Conservation (phyloP, 64 coral and sea anemone species). For the Exaiptasia diaphana region DNA sequence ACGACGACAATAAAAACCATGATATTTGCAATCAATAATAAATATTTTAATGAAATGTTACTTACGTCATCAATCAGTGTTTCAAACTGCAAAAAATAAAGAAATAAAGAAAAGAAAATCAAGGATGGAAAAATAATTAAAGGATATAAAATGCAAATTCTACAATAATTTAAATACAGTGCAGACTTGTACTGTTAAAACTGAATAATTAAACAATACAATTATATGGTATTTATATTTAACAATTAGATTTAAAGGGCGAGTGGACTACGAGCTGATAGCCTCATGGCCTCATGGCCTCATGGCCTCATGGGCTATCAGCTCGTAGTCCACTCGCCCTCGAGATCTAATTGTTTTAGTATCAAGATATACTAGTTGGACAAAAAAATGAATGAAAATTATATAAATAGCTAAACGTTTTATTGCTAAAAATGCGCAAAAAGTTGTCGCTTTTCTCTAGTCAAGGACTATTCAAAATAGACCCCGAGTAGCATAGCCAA, state of each 20-base stretch:
- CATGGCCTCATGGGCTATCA: too few species aligned
- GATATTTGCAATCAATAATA: background rate
- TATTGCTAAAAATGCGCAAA: too few species aligned
- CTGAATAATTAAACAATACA: background rate
- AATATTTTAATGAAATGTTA: background rate
- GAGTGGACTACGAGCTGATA: background rate
- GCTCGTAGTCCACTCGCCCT: too few species aligned
- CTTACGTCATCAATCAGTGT: slow-evolving; percentile 82
- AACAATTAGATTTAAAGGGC: background rate
- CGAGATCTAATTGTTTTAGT: too few species aligned
- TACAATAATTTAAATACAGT: background rate
- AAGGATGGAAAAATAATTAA: background rate
- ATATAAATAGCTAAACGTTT: too few species aligned
- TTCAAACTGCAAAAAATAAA: slow-evolving; percentile 70
- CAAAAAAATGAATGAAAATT: too few species aligned
- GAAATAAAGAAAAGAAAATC: background rate
- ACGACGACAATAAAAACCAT: background rate
- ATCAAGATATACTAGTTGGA: too few species aligned
- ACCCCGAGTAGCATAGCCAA: too few species aligned
- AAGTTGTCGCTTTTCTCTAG: too few species aligned
- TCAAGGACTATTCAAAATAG: too few species aligned
- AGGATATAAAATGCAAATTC: too few species aligned
- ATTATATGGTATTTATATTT: background rate
- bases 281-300: too few species aligned
- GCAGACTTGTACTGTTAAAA: background rate